phyloP scores from a whole-genome alignment of 2,888 invertebrate genomes.

The Lottia gigantea region DNA sequence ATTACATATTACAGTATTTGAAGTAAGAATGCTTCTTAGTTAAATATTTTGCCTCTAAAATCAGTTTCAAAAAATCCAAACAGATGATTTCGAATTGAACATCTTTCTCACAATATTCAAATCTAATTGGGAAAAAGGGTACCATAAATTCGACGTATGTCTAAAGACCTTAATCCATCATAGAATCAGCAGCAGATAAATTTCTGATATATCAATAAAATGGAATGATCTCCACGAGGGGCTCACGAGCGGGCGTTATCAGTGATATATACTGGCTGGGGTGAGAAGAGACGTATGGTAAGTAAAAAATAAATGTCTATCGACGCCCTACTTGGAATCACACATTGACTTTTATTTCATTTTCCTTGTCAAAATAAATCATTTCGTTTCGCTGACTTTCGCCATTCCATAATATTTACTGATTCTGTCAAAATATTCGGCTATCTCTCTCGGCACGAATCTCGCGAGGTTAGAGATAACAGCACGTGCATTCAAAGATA shows the following conservation, averaged over 20 bases:
- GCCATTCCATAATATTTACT: not conserved
- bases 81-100: no score
- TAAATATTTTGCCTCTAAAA: no score
- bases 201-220: not conserved
- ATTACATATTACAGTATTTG: no score
- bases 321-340: not conserved
- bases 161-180: no score
- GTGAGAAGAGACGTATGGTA: not conserved
- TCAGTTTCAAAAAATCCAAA: no score
- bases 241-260: slow-evolving; percentile 8
- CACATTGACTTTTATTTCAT: not conserved
- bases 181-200: no score
- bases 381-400: slow-evolving; percentile 4
- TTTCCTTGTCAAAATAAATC: slow-evolving; percentile 5
- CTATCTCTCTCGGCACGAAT: not conserved
- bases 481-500: not conserved
- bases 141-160: no score
- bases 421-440: slow-evolving; percentile 1
- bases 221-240: not conserved
- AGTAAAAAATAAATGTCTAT: not conserved
- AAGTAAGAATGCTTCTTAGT: no score
- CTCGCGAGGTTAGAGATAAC: slow-evolving; percentile 2
- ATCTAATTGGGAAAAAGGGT: no score
- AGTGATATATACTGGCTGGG: not conserved
- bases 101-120: no score